Base-by-base conservation (phyloP, 2,888 invertebrate genomes). In the Syritta pipiens region DNA sequence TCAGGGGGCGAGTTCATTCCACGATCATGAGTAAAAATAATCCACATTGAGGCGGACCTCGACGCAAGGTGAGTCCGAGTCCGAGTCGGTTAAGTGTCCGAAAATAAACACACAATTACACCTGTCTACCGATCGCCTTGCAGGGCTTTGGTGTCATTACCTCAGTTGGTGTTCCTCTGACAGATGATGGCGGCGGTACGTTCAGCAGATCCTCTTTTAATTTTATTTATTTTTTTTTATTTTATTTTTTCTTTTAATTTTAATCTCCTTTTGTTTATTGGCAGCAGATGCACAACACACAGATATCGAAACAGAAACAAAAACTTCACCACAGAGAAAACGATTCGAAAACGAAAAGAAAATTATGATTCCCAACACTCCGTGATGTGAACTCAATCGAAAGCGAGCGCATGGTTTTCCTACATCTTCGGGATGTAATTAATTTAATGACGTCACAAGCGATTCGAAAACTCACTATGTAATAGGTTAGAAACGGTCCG, bases 41-140 rank as follows among this genome's bases (percentile, higher is more conserved):
- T 49, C 49, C 42, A 37, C 49, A 48, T 44, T n/a, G n/a, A n/a
- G n/a, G n/a, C n/a, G n/a, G n/a, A n/a, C n/a, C n/a, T n/a, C n/a
- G n/a, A n/a, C n/a, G n/a, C n/a, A n/a, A n/a, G n/a, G n/a, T n/a
- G n/a, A n/a, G n/a, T n/a, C n/a, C n/a, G n/a, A n/a, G n/a, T n/a
- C n/a, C n/a, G n/a, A n/a, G n/a, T n/a, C n/a, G n/a, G n/a, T 42
- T 62, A 74, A 79, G 74, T 79, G 49, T 68, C 62, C 79, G n/a
- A 79, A 79, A 79, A 79, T 79, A 79, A 79, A 74, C 67, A n/a
- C n/a, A 79, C 74, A 79, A 74, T 79, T 79, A 79, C n/a, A n/a
- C 79, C 79, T 79, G 74, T 49, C 79, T 67, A 67, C 79, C n/a
- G n/a, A n/a, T n/a, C n/a, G n/a, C n/a, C n/a, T n/a, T n/a, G n/a